Percentiles rank a stretch among this genome's conserved stretches.
These are phyloP conservation scores for Phocoena phocoena DNA, from an alignment of 2,113 vertebrate genomes.

Conservation along the genomic window DNA sequence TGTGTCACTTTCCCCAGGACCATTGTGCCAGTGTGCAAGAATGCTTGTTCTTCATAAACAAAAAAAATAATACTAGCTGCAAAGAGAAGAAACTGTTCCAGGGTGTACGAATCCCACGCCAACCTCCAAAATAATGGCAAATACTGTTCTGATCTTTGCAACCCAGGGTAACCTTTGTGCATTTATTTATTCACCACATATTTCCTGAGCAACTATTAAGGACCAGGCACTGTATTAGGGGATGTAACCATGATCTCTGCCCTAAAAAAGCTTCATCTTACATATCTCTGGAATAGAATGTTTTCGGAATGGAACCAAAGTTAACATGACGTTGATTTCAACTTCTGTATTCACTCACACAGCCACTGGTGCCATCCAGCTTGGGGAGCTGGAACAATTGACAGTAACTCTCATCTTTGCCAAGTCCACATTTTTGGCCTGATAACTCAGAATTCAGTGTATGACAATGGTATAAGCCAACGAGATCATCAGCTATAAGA, in stretches of 20 bases:
- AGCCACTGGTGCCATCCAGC: constrained; percentile 30
- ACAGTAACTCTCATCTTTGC: constrained; percentile 63
- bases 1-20: constrained; percentile 15
- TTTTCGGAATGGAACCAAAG: constrained; percentile 45
- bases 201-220: constrained; percentile 58
- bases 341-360: constrained; percentile 21
- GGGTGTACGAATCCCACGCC: constrained; percentile 67
- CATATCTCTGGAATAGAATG: constrained; percentile 9
- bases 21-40: constrained; percentile 41
- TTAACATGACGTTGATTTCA: constrained; percentile 46
- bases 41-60: constrained; percentile 64
- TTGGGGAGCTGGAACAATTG: constrained; percentile 61
- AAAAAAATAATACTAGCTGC: constrained; percentile 54
- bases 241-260: not conserved
- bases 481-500: constrained; percentile 50
- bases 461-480: constrained; percentile 47
- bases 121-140: constrained; percentile 63
- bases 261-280: constrained; percentile 50
- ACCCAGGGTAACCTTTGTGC: constrained; percentile 54
- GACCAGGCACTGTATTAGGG: not conserved
- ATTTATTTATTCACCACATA: constrained; percentile 41
- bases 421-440: constrained; percentile 67
- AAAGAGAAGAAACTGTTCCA: constrained; percentile 75
- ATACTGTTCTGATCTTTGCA: constrained; percentile 66
- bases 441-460: constrained; percentile 54